A percentile compares a stretch with the other conserved stretches of the same genome.
phyloP scores from a whole-genome alignment of 1,140 invertebrate genomes.

The Bradynema listronoti region DNA sequence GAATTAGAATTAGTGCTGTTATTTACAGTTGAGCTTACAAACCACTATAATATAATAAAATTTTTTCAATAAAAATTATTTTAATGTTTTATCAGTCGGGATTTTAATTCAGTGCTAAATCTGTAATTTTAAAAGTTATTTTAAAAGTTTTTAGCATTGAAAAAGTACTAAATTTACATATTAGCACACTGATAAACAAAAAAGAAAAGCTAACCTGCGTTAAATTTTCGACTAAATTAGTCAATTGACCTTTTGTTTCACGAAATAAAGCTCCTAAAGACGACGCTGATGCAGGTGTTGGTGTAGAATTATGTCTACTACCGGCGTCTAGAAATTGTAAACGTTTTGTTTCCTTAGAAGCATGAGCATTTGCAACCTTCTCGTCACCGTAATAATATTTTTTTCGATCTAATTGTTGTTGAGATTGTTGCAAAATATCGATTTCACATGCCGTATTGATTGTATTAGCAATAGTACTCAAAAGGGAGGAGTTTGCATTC shows the following conservation, averaged over 20 bases:
- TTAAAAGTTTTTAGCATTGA: conserved; percentile 5
- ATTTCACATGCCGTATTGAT: too few relatives aligned
- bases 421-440: too few relatives aligned
- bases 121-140: conserved; percentile 3
- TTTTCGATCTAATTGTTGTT: too few relatives aligned
- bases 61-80: conserved; percentile 15
- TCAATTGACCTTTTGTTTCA: conserved; percentile 33
- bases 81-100: not conserved
- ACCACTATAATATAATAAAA: conserved; percentile 1
- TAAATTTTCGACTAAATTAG: conserved; percentile 32
- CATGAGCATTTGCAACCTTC: too few relatives aligned
- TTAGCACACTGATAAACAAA: not conserved
- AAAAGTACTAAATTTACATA: not conserved
- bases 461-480: too few relatives aligned
- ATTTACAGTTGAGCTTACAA: not conserved
- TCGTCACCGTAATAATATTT: too few relatives aligned
- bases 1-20: too few relatives aligned
- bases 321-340: too few relatives aligned
- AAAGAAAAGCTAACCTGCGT: conserved; percentile 24
- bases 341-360: too few relatives aligned
- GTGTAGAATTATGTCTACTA: not conserved
- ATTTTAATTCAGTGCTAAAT: not conserved
- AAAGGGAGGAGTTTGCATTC: too few relatives aligned
- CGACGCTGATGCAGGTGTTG: conserved; percentile 6
- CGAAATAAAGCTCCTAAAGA: conserved; percentile 32